Conservation (phyloP, 2,888 invertebrate genomes). For the Anoplius nigerrimus region DNA sequence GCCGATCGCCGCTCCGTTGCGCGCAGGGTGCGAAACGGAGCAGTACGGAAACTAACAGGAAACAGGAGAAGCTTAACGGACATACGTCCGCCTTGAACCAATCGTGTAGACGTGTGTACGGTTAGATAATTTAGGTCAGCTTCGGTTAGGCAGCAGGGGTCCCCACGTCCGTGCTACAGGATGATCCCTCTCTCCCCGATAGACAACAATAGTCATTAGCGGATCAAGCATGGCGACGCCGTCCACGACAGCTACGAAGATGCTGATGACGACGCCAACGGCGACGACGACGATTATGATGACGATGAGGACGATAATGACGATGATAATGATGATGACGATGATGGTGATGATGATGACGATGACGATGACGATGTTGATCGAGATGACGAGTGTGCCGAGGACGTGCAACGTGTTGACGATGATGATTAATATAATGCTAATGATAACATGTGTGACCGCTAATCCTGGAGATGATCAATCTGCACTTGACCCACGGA, state of each 20-base stretch:
- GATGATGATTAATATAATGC: no score
- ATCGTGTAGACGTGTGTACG: constrained; percentile 48
- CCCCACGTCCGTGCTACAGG: constrained; percentile 51
- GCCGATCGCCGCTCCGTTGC: constrained; percentile 38
- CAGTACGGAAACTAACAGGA: constrained; percentile 46
- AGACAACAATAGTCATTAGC: constrained; percentile 72
- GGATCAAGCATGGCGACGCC: constrained; percentile 56
- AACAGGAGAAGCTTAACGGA: constrained; percentile 66
- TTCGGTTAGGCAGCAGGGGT: constrained; percentile 55
- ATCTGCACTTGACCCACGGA: no score
- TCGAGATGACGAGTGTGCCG: no score
- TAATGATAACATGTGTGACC: no score
- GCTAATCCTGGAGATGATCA: no score
- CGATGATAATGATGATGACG: neutral
- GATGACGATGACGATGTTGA: no score
- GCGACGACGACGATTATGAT: constrained; percentile 21
- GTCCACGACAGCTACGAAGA: constrained; percentile 40
- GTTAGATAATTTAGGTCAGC: constrained; percentile 67
- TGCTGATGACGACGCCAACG: constrained; percentile 32
- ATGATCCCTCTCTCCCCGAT: constrained; percentile 62
- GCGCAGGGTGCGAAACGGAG: constrained; percentile 35
- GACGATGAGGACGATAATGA: constrained; percentile 13
- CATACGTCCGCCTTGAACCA: constrained; percentile 58
- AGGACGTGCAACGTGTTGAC: no score
- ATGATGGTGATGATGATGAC: constrained; percentile 12